Conservation (phyloP, 2,888 invertebrate species). For the Hipparchia semele region DNA sequence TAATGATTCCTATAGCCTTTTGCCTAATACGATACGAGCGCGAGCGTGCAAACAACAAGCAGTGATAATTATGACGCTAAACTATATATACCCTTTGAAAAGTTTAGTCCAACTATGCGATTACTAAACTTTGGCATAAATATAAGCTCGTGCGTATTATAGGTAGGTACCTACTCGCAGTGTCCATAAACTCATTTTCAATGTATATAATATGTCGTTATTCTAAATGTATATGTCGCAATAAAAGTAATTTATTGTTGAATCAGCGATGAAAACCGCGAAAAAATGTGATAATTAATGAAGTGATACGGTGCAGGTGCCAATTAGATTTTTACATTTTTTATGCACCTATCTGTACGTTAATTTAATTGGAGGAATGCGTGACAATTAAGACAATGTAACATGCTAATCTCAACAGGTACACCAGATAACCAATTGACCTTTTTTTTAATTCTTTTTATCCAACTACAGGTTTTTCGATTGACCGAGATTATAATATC, state of each 20-base stretch:
- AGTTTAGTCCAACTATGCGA: not conserved
- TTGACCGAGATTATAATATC: not conserved
- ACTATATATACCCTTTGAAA: not conserved
- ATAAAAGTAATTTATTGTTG: slow-evolving; percentile 40
- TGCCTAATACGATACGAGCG: no score
- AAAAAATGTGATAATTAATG: slow-evolving; percentile 30
- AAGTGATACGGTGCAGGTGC: slow-evolving; percentile 17
- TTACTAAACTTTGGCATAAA: not conserved
- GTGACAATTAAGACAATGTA: slow-evolving; percentile 11
- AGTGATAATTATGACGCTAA: not conserved
- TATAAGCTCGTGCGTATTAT: not conserved
- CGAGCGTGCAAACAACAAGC: no score
- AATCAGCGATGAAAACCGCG: slow-evolving; percentile 23
- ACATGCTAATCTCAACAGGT: slow-evolving; percentile 1
- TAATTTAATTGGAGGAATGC: slow-evolving; percentile 10
- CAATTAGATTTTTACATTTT: not conserved
- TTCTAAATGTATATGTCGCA: slow-evolving; percentile 37
- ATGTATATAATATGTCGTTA: slow-evolving; percentile 41
- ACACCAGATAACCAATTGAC: not conserved
- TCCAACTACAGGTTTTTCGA: no score
- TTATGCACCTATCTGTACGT: slow-evolving; percentile 1
- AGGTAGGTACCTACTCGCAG: not conserved
- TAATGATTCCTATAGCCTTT: no score
- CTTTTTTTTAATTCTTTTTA: not conserved
- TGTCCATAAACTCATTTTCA: slow-evolving; percentile 44